A percentile compares a stretch with the other conserved stretches of the same genome.
Evolutionary conservation across 2,797 vertebrate species (phyloP).

Genomic region (Mormyrus proboscirostris): DNA sequence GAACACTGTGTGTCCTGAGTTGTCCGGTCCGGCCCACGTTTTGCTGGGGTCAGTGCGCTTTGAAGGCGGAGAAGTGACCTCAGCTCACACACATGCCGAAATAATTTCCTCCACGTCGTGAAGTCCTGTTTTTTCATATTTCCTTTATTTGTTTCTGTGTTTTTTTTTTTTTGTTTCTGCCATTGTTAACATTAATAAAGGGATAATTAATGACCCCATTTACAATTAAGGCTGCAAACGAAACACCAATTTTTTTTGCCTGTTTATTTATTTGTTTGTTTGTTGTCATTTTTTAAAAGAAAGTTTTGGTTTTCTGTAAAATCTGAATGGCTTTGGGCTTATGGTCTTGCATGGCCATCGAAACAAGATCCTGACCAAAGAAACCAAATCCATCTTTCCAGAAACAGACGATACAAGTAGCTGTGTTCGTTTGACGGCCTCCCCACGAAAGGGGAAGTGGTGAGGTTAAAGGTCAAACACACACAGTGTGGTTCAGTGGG

Average conservation of each 20-base stretch:
- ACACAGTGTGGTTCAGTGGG: constrained; percentile 63
- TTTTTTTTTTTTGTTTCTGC: not conserved
- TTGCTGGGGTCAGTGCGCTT: not conserved
- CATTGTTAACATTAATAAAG: not conserved
- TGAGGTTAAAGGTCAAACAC: constrained; percentile 74
- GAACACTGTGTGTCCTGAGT: not conserved
- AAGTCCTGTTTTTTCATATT: not conserved
- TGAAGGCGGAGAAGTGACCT: not conserved
- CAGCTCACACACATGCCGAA: constrained; percentile 8
- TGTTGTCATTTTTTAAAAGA: constrained; percentile 47
- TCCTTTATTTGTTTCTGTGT: not conserved
- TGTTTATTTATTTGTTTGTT: constrained; percentile 40
- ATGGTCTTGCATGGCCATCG: constrained; percentile 45
- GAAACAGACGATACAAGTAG: constrained; percentile 39
- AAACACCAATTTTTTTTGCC: constrained; percentile 27
- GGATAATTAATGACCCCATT: not conserved
- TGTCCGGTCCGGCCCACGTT: not conserved
- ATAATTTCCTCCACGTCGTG: not conserved
- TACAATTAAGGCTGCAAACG: not conserved
- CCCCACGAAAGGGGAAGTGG: constrained; percentile 59
- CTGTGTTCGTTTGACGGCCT: constrained; percentile 46
- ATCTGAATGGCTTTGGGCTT: constrained; percentile 43
- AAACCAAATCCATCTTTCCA: constrained; percentile 37
- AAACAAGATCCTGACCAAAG: constrained; percentile 34
- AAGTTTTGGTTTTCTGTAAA: constrained; percentile 45